Base-by-base conservation (phyloP, 1,140 invertebrate genomes). In the Drosophila nebulosa region DNA sequence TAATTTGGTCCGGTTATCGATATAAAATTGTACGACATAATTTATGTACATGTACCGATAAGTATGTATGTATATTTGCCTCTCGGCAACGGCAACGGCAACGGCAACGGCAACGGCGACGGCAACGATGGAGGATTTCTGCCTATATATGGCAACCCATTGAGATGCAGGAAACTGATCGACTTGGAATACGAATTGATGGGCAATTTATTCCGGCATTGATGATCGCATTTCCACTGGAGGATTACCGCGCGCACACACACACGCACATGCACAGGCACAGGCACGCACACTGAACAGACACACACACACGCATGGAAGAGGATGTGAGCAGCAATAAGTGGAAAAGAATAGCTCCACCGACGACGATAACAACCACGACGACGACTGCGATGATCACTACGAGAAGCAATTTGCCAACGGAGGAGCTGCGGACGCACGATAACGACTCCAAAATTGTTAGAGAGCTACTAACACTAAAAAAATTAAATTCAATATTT, bases 401-500 rank as follows among this genome's bases (percentile, higher is more conserved):
- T 16, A 46, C 39, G 39, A 7, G 16, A 24, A 64, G 14, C 57
- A 51, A 57, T 52, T 56, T 66, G 53, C 64, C 57, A 24, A 74
- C 71, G 39, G 51, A 68, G 57, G 55, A 78, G 62, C 66, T 61
- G 71, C 74, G 84, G 70, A 89, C 84, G 85, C 89, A 89, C 89
- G 89, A 90, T 90, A 90, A 90, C 85, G 85, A 90, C 89, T 89
- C 85, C 85, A 76, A 90, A 90, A 90, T 90, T 90, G 89, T 90
- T 90, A 90, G 84, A 90, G 86, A 90, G 76, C 89, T 90, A 90
- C 89, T 90, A 90, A 90, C 85, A 90, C 90, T 90, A 90, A 86
- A 88, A 76, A 88, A 90, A 89, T 90, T 90, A 83, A 89, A 89
- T 90, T 90, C 89, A 90, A 90, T 89, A 90, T 90, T 90, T 90